Percentiles rank a stretch among this genome's conserved stretches.
These are phyloP conservation scores for Echinops telfairi DNA, from an alignment of 2,113 vertebrate genomes.

Conservation along the genomic window DNA sequence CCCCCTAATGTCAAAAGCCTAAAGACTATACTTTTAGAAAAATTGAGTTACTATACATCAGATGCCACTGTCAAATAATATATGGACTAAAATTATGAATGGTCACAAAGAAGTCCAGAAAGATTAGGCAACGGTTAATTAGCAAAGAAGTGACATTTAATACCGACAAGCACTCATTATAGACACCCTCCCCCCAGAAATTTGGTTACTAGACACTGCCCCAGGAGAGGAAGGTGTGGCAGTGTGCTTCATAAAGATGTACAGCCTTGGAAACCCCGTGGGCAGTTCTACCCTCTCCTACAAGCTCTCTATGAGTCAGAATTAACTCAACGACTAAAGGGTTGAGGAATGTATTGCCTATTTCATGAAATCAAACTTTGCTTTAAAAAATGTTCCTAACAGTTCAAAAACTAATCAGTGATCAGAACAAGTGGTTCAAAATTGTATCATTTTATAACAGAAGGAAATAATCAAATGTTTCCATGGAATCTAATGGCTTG, in stretches of 20 bases:
- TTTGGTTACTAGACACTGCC: background rate
- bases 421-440: slow-evolving; percentile 32
- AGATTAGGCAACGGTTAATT: background rate
- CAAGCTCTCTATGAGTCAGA: background rate
- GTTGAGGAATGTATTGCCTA: background rate
- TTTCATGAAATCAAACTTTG: slow-evolving; percentile 16
- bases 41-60: background rate
- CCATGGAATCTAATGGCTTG: background rate
- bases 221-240: background rate
- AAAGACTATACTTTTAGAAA: background rate
- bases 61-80: background rate
- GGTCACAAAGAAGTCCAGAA: slow-evolving; percentile 29
- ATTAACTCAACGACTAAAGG: background rate
- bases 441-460: slow-evolving; percentile 4
- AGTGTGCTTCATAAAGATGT: background rate
- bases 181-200: background rate
- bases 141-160: background rate
- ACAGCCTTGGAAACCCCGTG: too few relatives aligned
- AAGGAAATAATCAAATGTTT: slow-evolving; percentile 21
- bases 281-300: background rate
- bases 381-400: background rate
- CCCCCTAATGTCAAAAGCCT: background rate
- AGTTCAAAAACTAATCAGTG: background rate
- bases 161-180: background rate
- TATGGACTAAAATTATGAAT: slow-evolving; percentile 21